phyloP scores from a whole-genome alignment of 2,888 invertebrate genomes.

The Lasioglossum calceatum region DNA sequence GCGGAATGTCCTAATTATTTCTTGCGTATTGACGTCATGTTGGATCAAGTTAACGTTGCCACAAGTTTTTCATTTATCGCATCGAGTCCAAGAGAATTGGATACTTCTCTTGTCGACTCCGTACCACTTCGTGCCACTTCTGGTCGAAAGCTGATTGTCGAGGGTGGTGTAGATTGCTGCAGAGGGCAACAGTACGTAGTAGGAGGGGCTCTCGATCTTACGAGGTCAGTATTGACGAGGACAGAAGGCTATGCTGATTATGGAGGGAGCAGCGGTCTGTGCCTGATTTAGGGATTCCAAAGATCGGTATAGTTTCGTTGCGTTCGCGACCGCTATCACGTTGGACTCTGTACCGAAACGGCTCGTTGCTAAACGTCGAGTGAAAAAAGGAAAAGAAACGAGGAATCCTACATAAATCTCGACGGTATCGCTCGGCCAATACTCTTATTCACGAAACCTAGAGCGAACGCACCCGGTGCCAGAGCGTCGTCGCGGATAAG shows the following conservation, averaged over 20 bases:
- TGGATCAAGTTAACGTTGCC: neutral
- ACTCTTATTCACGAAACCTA: constrained; percentile 26
- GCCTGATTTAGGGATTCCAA: constrained; percentile 11
- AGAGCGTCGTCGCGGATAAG: constrained; percentile 25
- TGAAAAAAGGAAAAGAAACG: neutral
- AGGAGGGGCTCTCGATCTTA: neutral
- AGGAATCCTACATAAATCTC: constrained; percentile 29
- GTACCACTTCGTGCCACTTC: neutral
- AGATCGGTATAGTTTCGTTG: constrained; percentile 40
- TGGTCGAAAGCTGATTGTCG: neutral
- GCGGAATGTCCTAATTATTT: neutral
- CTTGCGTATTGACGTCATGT: neutral
- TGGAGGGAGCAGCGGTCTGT: neutral
- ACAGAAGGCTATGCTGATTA: neutral
- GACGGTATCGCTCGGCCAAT: constrained; percentile 19
- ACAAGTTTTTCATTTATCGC: neutral
- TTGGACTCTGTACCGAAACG: constrained; percentile 58
- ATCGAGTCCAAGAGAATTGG: neutral
- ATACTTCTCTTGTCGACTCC: neutral
- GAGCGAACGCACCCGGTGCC: neutral
- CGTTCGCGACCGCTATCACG: constrained; percentile 54
- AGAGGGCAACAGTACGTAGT: neutral
- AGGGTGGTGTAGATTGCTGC: neutral
- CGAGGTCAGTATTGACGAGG: neutral
- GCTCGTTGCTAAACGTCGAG: constrained; percentile 33